Evolutionary conservation across 2,113 vertebrate genomes (phyloP), one percentile per base, ranked within the genome.

Genomic region (Pedionomus torquatus): DNA sequence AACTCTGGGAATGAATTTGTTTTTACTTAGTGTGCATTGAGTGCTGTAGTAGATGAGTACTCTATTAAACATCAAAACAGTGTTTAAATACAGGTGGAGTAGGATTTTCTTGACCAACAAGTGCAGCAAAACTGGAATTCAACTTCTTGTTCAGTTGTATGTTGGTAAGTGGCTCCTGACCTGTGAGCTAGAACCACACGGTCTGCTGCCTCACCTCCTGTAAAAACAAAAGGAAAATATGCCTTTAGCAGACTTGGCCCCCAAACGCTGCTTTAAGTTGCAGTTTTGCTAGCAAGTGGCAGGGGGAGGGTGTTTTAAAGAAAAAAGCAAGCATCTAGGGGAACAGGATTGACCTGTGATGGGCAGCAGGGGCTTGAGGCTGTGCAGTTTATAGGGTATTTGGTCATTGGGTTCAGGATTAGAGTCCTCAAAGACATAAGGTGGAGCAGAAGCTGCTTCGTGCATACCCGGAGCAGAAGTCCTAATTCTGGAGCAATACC

Each of bases 301-400:
- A 17, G 5, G 3, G 3, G 4, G 3, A 3, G 4, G 1, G 0
- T 39, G 6, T 86, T 70, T 63, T 66, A 46, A 66, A 60, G 12
- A 10, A 48, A 39, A 70, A 63, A 37, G 1, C 3, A 65, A 17
- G 30, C 17, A 16, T 13, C 13, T 5, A 18, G 20, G 12, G 3
- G 11, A 79, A 2, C 16, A 72, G 33, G 7, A 6, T 33, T 52
- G 49, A 17, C 17, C 13, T 54, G n/a, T n/a, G 23, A 23, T 44
- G 49, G 48, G 37, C 68, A 76, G 43, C 15, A 23, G 64, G 25
- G 28, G 55, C 51, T 14, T 0, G 0, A 58, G 60, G 20, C 46
- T 70, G 23, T 33, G 23, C 17, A 23, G 5, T 9, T 43, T 54
- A 24, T 13, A 26, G 26, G 1, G 1, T 21, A 5, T 33, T 13